These are phyloP conservation scores for Porites evermanni DNA, from an alignment of 92 coral and sea anemone species.

Conservation along the genomic window DNA sequence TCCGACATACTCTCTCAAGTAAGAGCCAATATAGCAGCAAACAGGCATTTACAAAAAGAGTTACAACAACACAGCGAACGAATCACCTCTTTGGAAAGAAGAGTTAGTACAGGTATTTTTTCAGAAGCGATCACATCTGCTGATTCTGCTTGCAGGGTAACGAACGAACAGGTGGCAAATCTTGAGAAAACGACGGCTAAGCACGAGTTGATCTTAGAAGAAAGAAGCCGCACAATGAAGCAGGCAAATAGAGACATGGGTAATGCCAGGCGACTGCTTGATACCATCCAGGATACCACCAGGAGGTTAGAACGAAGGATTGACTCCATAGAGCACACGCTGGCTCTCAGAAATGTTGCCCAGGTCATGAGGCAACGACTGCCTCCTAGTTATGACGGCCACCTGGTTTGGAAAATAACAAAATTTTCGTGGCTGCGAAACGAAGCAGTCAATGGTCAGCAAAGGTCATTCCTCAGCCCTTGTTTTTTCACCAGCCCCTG, in stretches of 20 bases:
- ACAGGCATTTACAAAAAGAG: neutral
- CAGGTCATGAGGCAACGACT: neutral
- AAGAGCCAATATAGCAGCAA: neutral
- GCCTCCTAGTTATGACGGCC: neutral
- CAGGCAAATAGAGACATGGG: neutral
- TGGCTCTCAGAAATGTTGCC: neutral
- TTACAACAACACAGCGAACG: slow-evolving; percentile 24
- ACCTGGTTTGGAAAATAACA: neutral
- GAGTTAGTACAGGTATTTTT: neutral
- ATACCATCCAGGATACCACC: neutral
- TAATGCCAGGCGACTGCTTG: neutral
- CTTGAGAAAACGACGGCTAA: slow-evolving; percentile 45
- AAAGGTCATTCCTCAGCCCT: neutral
- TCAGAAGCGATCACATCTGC: neutral
- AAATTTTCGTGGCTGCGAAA: neutral
- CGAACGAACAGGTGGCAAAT: neutral
- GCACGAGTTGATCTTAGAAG: slow-evolving; percentile 39
- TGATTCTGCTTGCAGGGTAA: neutral
- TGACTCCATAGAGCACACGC: slow-evolving; percentile 4
- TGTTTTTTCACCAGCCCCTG: slow-evolving; percentile 19
- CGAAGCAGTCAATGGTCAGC: neutral
- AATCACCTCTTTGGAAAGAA: slow-evolving; percentile 21
- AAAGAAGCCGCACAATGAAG: slow-evolving; percentile 1
- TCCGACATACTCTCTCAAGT: slow-evolving; percentile 11
- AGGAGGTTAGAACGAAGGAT: neutral